phyloP scores from a whole-genome alignment of 1,140 invertebrate species.

The Pogonus chalceus region DNA sequence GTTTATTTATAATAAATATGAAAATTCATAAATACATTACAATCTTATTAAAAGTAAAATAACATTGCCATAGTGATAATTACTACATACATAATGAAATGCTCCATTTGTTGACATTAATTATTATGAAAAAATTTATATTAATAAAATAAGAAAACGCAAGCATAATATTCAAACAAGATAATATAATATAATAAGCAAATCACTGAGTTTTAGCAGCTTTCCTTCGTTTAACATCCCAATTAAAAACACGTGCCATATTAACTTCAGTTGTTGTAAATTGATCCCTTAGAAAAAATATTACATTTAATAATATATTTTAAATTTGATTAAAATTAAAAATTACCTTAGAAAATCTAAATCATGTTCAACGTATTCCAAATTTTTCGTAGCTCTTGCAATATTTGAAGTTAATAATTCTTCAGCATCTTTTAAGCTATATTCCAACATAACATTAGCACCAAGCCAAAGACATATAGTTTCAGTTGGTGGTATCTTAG shows the following conservation, averaged over 20 bases:
- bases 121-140: background rate
- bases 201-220: slow-evolving; percentile 36
- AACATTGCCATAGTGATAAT: background rate
- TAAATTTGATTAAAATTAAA: background rate
- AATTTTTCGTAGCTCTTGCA: slow-evolving; percentile 72
- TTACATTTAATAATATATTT: background rate
- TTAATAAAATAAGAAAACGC: background rate
- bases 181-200: too few relatives aligned
- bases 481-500: slow-evolving; percentile 79
- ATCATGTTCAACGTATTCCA: slow-evolving; percentile 80
- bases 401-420: slow-evolving; percentile 80
- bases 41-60: background rate
- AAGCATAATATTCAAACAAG: background rate
- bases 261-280: slow-evolving; percentile 98
- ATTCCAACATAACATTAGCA: slow-evolving; percentile 98
- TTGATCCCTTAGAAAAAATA: slow-evolving; percentile 67
- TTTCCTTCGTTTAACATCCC: slow-evolving; percentile 84
- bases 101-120: too few relatives aligned
- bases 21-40: background rate
- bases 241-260: slow-evolving; percentile 93
- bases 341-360: slow-evolving; percentile 70
- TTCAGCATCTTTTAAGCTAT: slow-evolving; percentile 86
- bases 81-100: too few relatives aligned
- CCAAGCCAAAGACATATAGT: slow-evolving; percentile 97
- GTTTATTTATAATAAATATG: slow-evolving; percentile 6